Evolutionary conservation across 2,113 vertebrate species (phyloP).

Genomic region (Dasypus novemcinctus): DNA sequence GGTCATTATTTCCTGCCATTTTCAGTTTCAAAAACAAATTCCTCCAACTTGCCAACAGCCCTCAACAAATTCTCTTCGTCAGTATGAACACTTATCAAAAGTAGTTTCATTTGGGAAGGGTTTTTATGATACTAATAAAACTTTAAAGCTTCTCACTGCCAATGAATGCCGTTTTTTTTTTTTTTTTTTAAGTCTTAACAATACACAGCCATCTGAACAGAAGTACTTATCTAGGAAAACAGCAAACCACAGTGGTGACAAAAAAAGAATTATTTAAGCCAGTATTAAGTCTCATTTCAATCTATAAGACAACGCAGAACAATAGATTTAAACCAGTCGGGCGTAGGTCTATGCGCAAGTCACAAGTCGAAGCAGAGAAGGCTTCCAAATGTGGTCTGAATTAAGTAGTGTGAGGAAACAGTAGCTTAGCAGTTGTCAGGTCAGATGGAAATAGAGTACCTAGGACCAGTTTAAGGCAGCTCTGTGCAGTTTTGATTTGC

Average conservation of each 20-base stretch:
- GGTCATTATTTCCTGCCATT: conserved; percentile 74
- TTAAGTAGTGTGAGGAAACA: conserved; percentile 90
- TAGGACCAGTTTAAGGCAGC: conserved; percentile 75
- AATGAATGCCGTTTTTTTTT: conserved; percentile 47
- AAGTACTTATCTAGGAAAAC: conserved; percentile 67
- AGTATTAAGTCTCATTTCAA: conserved; percentile 79
- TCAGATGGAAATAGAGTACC: conserved; percentile 85
- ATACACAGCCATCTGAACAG: conserved; percentile 57
- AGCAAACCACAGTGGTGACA: conserved; percentile 22
- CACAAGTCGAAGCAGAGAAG: conserved; percentile 64
- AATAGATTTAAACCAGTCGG: conserved; percentile 91
- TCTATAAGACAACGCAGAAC: conserved; percentile 84
- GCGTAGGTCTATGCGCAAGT: conserved; percentile 73
- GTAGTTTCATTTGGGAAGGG: conserved; percentile 83
- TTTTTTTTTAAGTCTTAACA: conserved; percentile 76
- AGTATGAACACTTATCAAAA: conserved; percentile 82
- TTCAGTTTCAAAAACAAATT: conserved; percentile 79
- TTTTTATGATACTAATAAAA: conserved; percentile 86
- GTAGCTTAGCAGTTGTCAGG: conserved; percentile 91
- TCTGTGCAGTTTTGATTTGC: conserved; percentile 80
- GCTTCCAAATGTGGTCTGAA: conserved; percentile 88
- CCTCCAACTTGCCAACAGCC: conserved; percentile 79
- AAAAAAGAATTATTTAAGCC: conserved; percentile 66
- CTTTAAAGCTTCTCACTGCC: conserved; percentile 80
- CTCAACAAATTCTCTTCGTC: conserved; percentile 83